A percentile compares a stretch with the other conserved stretches of the same genome.
phyloP scores from a whole-genome alignment of 2,888 invertebrate genomes.

The Cepaea hortensis region DNA sequence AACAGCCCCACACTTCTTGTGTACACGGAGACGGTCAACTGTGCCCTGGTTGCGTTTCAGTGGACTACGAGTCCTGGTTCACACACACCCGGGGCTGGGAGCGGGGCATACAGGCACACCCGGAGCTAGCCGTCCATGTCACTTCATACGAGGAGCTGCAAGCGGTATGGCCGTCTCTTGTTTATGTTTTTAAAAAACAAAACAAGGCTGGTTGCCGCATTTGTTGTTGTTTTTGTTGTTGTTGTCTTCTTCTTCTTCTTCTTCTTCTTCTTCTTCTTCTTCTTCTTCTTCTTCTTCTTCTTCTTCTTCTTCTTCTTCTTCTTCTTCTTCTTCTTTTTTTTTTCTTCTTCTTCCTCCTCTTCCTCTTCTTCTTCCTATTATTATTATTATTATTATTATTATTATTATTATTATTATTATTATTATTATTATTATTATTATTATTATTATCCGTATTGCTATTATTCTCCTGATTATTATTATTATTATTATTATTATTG shows the following conservation, averaged over 20 bases:
- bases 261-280: slow-evolving; percentile 36
- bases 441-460: too few species aligned
- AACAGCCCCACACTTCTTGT: too few species aligned
- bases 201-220: not conserved
- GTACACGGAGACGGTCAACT: too few species aligned
- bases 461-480: too few species aligned
- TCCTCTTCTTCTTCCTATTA: slow-evolving; percentile 19
- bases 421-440: too few species aligned
- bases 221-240: not conserved
- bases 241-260: slow-evolving; percentile 19
- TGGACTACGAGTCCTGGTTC: slow-evolving; percentile 42
- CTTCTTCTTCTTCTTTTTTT: slow-evolving; percentile 21
- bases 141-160: slow-evolving; percentile 42
- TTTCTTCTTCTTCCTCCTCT: slow-evolving; percentile 14
- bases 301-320: slow-evolving; percentile 32
- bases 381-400: not conserved
- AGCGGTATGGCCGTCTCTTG: slow-evolving; percentile 3
- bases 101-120: slow-evolving; percentile 25
- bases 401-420: not conserved
- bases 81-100: slow-evolving; percentile 34
- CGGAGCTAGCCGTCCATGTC: slow-evolving; percentile 6
- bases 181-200: not conserved
- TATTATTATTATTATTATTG: not conserved
- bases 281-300: slow-evolving; percentile 38
- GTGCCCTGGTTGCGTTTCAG: not conserved